These are phyloP conservation scores for Gobius niger DNA, from an alignment of 2,113 vertebrate species.

Conservation along the genomic window DNA sequence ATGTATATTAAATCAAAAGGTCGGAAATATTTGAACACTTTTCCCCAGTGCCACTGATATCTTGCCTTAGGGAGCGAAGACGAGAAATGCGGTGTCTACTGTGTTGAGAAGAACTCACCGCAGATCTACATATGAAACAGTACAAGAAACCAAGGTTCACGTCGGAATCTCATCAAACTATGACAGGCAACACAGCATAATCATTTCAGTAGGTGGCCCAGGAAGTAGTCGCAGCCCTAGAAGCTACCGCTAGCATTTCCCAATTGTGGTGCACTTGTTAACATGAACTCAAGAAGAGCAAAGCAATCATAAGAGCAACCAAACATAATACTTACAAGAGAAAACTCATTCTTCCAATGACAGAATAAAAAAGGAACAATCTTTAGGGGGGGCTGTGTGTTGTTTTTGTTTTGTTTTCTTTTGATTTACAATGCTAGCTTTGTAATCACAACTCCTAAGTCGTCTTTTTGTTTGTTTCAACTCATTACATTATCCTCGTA, in stretches of 20 bases:
- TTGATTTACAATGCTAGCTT: conserved; percentile 5
- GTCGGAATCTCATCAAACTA: no score
- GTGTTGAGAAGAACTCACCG: no score
- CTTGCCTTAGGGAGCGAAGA: no score
- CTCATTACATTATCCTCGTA: not conserved
- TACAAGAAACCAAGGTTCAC: no score
- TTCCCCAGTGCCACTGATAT: no score
- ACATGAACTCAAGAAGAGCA: not conserved
- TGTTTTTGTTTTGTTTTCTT: not conserved
- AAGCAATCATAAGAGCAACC: not conserved
- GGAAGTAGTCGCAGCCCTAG: conserved; percentile 54
- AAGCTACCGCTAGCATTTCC: conserved; percentile 33
- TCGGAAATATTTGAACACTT: no score
- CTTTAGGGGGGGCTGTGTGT: not conserved
- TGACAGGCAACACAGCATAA: not conserved
- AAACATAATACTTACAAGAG: conserved; percentile 70
- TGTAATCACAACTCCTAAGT: conserved; percentile 31
- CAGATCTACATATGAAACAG: no score
- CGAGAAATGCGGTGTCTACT: no score
- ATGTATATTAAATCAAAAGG: no score
- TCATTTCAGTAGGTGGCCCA: conserved; percentile 14
- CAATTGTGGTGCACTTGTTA: not conserved
- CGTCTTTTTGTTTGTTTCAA: conserved; percentile 9
- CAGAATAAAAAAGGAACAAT: conserved; percentile 9
- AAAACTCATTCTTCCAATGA: conserved; percentile 71